Evolutionary conservation across 2,797 vertebrate species (phyloP), one percentile per base, ranked within the genome.

Genomic region (Ceyx erithaca): DNA sequence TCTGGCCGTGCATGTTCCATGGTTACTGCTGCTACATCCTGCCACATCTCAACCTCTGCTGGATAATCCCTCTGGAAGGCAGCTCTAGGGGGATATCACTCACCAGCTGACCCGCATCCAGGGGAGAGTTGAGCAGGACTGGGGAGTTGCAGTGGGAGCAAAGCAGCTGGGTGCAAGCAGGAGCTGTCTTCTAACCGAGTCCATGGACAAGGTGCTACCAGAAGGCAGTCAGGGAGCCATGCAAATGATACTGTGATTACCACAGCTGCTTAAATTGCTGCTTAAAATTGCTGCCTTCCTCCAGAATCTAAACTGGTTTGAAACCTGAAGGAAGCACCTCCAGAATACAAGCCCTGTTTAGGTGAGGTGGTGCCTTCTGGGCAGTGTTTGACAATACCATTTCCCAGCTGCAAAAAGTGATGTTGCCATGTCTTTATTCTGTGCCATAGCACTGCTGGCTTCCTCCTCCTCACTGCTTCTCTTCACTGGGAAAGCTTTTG

Each of bases 31-130:
- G 5, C 68, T 57, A 18, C 14, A 1, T 45, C 79, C 85, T 25
- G 82, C 87, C 40, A 48, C 2, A 1, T 54, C 79, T 46, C 75
- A 20, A 61, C 73, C 71, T 48, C 57, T 1, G 2, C 70, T 5
- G 1, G 2, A 0, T 3, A 13, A 63, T 6, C 59, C 35, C 41
- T 33, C 63, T 8, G 0, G 18, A 5, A 41, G 58, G 76, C 76
- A 68, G 66, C 46, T 63, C 83, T 73, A 2, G 0, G 21, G n/a
- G 58, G 70, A 23, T 41, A 20, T 1, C 1, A 3, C 71, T 51
- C 63, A 25, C 1, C 7, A 0, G 28, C 55, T 37, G 73, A 41
- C 3, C 77, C 49, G 6, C 5, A 8, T 33, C 83, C 85, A 30
- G 8, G 0, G 0, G 11, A 12, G 52, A 64, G n/a, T 40, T 4